Evolutionary conservation across 2,888 invertebrate genomes (phyloP), one percentile per base, ranked within the genome.

Genomic region (Xanthorhoe designata): DNA sequence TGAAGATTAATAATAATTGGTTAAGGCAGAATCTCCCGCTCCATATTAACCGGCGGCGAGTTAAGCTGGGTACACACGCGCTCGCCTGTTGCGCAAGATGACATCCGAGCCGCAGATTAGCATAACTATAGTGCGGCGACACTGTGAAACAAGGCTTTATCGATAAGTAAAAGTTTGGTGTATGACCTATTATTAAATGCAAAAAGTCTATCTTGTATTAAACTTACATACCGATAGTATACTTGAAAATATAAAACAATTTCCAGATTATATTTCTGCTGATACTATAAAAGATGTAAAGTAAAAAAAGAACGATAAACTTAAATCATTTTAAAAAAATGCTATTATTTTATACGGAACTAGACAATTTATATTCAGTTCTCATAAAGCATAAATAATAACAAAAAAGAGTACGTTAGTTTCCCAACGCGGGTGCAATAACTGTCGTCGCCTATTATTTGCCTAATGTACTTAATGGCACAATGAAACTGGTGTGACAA

Each of bases 41-140:
- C 79, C 79, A 78, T 84, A 84, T 86, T 79, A 85, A 82, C 83
- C 83, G 81, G 83, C 75, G 79, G 77, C 71, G 79, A 84, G 86
- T 85, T 88, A 88, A 89, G 88, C 88, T 85, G 80, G 82, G 84
- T 82, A 78, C 81, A 87, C 84, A 89, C 85, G 84, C 84, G 84
- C 82, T 83, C 85, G 90, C 90, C 88, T 91, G 91, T 92, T 92
- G 90, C 92, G 91, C 89, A 92, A 92, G 90, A 90, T 87, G 89
- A 89, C 89, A 91, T 89, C 88, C 86, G 85, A 89, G 86, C 86
- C 80, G 80, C 84, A 87, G 89, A 91, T 92, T 91, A 92, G 86
- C 90, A 90, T 91, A 86, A 83, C 84, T 67, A 73, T 86, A 92
- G 91, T 82, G 89, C 64, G 81, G 88, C 72, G 66, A 66, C 72